Percentiles rank a stretch among this genome's conserved stretches.
These are phyloP conservation scores for Syndactyla subalaris DNA, from an alignment of 2,797 vertebrate species.

Conservation along the genomic window DNA sequence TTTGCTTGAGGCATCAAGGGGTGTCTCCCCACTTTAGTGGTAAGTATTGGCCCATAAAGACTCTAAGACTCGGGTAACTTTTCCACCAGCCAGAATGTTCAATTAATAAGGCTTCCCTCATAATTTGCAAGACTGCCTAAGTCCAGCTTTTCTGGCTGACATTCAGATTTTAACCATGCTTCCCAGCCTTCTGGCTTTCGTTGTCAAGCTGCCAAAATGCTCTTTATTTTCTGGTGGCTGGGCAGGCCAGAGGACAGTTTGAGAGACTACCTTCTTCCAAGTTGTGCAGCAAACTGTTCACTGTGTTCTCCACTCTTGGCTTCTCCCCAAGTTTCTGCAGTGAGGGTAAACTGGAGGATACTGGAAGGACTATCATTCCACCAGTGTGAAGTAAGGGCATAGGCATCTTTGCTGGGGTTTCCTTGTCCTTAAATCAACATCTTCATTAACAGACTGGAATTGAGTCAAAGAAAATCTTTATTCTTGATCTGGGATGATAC, in stretches of 20 bases:
- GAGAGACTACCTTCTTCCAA: constrained; percentile 13
- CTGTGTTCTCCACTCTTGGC: constrained; percentile 26
- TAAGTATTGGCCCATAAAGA: constrained; percentile 1
- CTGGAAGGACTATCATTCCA: neutral
- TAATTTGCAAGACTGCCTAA: constrained; percentile 12
- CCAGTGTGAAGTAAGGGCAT: neutral
- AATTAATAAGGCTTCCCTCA: constrained; percentile 45
- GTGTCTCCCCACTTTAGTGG: neutral
- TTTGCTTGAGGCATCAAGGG: neutral
- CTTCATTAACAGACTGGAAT: neutral
- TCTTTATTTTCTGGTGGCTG: constrained; percentile 37
- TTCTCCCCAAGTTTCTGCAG: neutral
- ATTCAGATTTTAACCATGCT: constrained; percentile 22
- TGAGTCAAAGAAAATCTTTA: neutral
- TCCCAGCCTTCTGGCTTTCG: constrained; percentile 1
- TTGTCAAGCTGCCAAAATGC: constrained; percentile 7
- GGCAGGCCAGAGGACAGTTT: neutral
- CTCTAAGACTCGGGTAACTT: neutral
- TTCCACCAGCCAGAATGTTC: neutral
- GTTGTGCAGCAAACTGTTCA: neutral
- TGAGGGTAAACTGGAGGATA: neutral
- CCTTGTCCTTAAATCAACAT: neutral
- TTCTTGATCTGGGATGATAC: too few species aligned
- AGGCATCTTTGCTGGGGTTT: neutral
- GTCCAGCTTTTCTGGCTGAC: constrained; percentile 32